A percentile compares a stretch with the other conserved stretches of the same genome.
phyloP scores from a whole-genome alignment of 2,797 vertebrate species.

The Gastrophryne carolinensis region DNA sequence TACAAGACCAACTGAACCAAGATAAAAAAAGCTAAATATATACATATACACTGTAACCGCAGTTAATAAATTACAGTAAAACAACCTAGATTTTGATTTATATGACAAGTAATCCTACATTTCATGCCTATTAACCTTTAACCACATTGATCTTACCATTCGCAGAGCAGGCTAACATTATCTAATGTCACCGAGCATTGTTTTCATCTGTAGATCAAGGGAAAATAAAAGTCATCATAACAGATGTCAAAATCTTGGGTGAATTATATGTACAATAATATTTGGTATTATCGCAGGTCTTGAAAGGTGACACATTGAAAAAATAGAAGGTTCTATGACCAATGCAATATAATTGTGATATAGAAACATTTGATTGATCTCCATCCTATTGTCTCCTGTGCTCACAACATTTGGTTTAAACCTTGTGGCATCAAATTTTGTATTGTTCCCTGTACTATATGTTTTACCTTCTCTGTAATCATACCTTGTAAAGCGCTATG shows the following conservation, averaged over 20 bases:
- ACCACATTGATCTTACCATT: conserved; percentile 19
- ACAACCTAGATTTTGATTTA: conserved; percentile 5
- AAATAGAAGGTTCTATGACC: too few relatives aligned
- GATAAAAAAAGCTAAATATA: not conserved
- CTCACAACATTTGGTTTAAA: too few relatives aligned
- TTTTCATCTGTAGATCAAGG: conserved; percentile 3
- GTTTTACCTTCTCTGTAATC: too few relatives aligned
- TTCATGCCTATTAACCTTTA: conserved; percentile 29
- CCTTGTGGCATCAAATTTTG: too few relatives aligned
- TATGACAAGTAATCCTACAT: conserved; percentile 33
- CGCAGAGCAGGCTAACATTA: conserved; percentile 13
- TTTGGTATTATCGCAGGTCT: not conserved
- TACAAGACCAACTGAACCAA: too few relatives aligned
- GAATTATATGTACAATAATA: conserved; percentile 28
- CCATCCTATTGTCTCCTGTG: too few relatives aligned
- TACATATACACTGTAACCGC: not conserved
- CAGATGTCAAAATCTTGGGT: conserved; percentile 22
- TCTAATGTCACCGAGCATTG: conserved; percentile 27
- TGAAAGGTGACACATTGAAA: too few relatives aligned
- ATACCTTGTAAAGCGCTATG: too few relatives aligned
- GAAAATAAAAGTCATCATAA: conserved; percentile 13
- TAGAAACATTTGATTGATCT: too few relatives aligned
- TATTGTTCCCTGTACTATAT: too few relatives aligned
- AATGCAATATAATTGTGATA: too few relatives aligned
- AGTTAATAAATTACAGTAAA: conserved; percentile 5